These are phyloP conservation scores for Dynastes tityus DNA, from an alignment of 2,888 invertebrate species.

Conservation along the genomic window DNA sequence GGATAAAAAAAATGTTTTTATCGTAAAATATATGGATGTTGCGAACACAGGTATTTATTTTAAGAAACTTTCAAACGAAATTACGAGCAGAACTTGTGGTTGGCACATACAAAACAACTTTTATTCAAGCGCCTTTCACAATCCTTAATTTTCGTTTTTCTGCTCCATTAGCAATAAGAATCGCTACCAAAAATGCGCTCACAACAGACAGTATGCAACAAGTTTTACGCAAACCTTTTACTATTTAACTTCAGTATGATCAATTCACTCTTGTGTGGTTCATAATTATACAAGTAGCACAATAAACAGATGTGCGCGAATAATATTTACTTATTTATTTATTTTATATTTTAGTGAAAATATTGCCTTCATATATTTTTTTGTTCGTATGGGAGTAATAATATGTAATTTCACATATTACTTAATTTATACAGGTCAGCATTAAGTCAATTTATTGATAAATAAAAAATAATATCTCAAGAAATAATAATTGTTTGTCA, in stretches of 20 bases:
- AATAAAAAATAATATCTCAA: not conserved
- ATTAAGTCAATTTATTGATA: not conserved
- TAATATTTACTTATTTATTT: not conserved
- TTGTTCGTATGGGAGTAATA: not conserved
- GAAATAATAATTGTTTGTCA: not conserved
- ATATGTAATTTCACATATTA: not conserved
- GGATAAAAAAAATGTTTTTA: constrained; percentile 14
- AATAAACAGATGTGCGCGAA: not conserved
- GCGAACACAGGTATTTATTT: constrained; percentile 12
- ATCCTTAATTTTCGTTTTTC: constrained; percentile 44
- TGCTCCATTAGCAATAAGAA: constrained; percentile 33
- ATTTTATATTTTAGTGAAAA: not conserved
- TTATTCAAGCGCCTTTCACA: constrained; percentile 41
- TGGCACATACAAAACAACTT: constrained; percentile 32
- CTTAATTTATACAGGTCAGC: not conserved
- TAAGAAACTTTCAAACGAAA: constrained; percentile 40
- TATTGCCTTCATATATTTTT: not conserved
- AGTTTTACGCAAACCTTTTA: constrained; percentile 19
- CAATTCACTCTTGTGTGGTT: not conserved
- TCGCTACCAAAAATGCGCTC: constrained; percentile 18
- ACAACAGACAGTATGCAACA: not conserved
- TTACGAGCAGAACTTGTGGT: constrained; percentile 21
- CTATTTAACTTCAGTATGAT: constrained; percentile 5
- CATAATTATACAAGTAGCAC: constrained; percentile 12
- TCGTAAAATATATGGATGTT: constrained; percentile 31